Conservation (phyloP, 2,888 invertebrate species). For the Polyommatus icarus region DNA sequence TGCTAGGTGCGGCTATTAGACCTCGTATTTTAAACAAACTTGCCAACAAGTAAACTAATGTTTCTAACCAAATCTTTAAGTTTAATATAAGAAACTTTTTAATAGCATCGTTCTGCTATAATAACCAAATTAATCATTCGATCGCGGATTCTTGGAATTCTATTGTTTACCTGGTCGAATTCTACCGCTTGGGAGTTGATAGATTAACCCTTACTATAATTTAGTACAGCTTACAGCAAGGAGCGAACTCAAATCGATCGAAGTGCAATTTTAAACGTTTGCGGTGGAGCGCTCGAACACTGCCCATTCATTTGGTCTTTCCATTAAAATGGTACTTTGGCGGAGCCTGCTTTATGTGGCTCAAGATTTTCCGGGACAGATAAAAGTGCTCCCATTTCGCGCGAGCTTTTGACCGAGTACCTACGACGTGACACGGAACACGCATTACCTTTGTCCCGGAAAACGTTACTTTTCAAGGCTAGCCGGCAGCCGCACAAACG, state of each 20-base stretch:
- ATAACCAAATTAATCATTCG: neutral
- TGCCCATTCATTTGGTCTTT: constrained; percentile 72
- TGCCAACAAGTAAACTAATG: no score
- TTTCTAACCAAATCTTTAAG: neutral
- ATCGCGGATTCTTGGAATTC: no score
- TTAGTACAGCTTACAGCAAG: neutral
- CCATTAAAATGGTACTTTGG: constrained; percentile 76
- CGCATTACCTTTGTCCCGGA: neutral
- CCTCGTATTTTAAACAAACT: no score
- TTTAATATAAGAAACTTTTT: neutral
- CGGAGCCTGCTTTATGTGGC: constrained; percentile 75
- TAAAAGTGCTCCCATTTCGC: constrained; percentile 63
- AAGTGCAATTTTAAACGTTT: constrained; percentile 60
- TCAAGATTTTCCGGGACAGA: constrained; percentile 72
- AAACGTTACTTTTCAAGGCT: neutral
- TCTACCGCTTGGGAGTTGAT: no score
- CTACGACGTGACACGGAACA: neutral
- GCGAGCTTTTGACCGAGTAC: constrained; percentile 26
- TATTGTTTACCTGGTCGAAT: no score
- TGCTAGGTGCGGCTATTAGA: no score
- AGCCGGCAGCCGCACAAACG: no score
- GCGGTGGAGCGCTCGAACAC: constrained; percentile 47
- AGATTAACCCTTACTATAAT: no score
- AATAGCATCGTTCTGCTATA: neutral
- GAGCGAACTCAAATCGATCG: neutral